Evolutionary conservation across 2,888 invertebrate species (phyloP).

Genomic region (Acanthosepion pharaonis): DNA sequence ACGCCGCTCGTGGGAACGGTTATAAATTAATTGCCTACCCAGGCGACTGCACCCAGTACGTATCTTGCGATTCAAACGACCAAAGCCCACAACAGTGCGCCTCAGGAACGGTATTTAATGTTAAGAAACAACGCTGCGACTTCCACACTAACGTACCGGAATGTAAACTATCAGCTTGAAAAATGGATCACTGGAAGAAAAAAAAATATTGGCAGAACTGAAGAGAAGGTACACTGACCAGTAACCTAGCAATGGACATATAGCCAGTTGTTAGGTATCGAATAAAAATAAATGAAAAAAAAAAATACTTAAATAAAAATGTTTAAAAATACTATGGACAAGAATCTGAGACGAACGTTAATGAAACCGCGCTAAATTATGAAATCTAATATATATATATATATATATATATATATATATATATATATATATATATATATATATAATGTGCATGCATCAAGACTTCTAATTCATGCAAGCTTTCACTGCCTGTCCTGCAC

Average conservation of each 20-base stretch:
- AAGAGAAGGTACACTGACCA: background rate
- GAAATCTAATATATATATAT: background rate
- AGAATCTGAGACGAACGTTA: background rate
- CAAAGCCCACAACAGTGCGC: slow-evolving; percentile 40
- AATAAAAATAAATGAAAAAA: background rate
- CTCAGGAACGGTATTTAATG: slow-evolving; percentile 42
- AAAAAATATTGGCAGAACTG: background rate
- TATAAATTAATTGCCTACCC: slow-evolving; percentile 33
- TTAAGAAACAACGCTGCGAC: slow-evolving; percentile 45
- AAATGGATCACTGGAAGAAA: background rate
- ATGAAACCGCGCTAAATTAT: background rate
- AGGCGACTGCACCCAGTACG: slow-evolving; percentile 35
- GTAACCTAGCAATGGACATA: background rate
- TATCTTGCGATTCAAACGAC: slow-evolving; percentile 44
- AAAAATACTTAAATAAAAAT: background rate
- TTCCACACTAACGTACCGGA: slow-evolving; percentile 36
- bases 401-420: background rate
- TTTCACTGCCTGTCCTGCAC: no score
- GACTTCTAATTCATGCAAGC: no score
- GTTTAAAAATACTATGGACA: background rate
- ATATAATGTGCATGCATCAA: no score
- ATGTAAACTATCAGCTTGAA: background rate
- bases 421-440: background rate
- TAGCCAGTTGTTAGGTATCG: background rate
- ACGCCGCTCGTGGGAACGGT: background rate